Base-by-base conservation (phyloP, 2,113 vertebrate species). In the Platysteira castanea region DNA sequence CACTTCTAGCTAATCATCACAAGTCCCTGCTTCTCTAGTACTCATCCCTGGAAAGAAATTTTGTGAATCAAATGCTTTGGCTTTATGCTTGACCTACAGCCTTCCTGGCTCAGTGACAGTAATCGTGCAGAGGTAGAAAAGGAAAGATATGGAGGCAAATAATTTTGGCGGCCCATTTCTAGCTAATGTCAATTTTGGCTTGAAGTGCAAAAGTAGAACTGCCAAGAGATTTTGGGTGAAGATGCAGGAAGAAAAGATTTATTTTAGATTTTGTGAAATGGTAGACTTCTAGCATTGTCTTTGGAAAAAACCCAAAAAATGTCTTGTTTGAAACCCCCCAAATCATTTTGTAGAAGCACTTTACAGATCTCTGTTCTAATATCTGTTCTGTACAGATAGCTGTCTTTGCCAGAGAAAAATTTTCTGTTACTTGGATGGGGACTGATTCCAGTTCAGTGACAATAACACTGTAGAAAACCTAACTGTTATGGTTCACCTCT, bases 291-390 rank as follows among this genome's bases (percentile, higher is more conserved):
- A 61, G 39, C 5, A 31, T 6, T 50, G 7, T 26, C 21, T 80
- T 65, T 33, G 24, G 6, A 26, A 68, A 19, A 79, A 46, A 7
- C 35, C 27, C 56, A 26, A 6, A 16, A n/a, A 37, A 50, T 8
- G 8, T n/a, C 22, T 65, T 67, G 10, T 63, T 89, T 84, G 35
- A 82, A 53, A 14, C 1, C 7, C 20, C 30, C 2, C 10, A 56
- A 10, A 64, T 41, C 0, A 37, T n/a, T 88, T 35, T 30, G 3
- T 31, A 73, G 22, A 41, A 63, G 5, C 0, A 1, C 30, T 83
- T 65, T 53, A 21, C 7, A 68, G 33, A 53, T 47, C 23, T 68
- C 33, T 89, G 0, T 42, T 84, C 21, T 17, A 75, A 10, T 24
- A 64, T 20, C 13, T 75, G 21, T 73, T 53, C 41, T 73, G 31